Percentiles rank a stretch among this genome's conserved stretches.
These are phyloP conservation scores for Trinorchestia longiramus DNA, from an alignment of 1,140 invertebrate species.

Conservation along the genomic window DNA sequence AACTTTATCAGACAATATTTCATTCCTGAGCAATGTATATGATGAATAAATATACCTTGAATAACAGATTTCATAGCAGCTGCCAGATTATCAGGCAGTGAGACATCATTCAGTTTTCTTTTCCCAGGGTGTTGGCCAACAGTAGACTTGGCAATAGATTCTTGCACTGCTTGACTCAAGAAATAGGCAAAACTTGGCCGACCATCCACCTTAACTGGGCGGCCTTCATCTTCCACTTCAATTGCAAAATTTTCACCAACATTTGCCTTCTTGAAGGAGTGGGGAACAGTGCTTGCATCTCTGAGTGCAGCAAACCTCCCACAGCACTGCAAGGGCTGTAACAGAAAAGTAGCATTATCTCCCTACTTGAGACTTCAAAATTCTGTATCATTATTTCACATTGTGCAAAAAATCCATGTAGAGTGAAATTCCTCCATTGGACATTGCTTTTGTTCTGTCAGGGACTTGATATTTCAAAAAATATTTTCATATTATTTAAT, in stretches of 20 bases:
- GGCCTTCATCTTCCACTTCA: background rate
- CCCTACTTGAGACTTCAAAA: too few species aligned
- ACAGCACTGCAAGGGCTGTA: background rate
- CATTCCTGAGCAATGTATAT: background rate
- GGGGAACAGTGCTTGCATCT: background rate
- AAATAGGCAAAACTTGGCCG: conserved; percentile 1
- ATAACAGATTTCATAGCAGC: background rate
- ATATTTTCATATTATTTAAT: too few species aligned
- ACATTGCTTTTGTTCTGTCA: too few species aligned
- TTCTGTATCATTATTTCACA: background rate
- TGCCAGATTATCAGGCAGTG: background rate
- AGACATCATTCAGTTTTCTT: background rate
- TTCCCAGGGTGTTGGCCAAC: conserved; percentile 34
- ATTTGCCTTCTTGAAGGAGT: background rate
- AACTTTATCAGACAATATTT: background rate
- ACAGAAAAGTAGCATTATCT: background rate
- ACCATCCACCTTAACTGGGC: background rate
- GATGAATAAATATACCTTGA: background rate
- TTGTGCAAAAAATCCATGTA: too few species aligned
- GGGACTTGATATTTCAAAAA: too few species aligned
- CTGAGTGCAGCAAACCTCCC: background rate
- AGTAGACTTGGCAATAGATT: background rate
- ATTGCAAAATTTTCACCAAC: background rate
- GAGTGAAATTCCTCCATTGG: too few species aligned
- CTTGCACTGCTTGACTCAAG: background rate